These are phyloP conservation scores for Zaprionus lachaisei DNA, from an alignment of 1,140 invertebrate genomes.

Conservation along the genomic window DNA sequence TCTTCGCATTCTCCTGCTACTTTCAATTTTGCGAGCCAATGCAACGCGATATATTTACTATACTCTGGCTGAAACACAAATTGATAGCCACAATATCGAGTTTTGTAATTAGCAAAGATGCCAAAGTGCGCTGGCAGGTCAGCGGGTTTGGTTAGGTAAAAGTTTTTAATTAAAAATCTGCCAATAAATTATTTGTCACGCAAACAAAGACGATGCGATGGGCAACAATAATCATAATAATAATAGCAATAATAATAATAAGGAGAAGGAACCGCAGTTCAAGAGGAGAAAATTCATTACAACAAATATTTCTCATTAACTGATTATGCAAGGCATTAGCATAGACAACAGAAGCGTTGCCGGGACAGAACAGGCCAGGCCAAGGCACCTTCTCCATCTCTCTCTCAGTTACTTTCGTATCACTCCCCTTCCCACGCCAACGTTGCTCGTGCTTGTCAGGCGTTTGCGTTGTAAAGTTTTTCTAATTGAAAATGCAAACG, in stretches of 20 bases:
- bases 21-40: neutral
- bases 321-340: slow-evolving; percentile 77
- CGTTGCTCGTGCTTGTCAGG: slow-evolving; percentile 70
- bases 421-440: neutral
- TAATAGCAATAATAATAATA: slow-evolving; percentile 44
- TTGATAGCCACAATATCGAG: slow-evolving; percentile 59
- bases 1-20: neutral
- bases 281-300: slow-evolving; percentile 79
- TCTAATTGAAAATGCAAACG: slow-evolving; percentile 82
- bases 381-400: neutral
- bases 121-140: neutral
- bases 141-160: slow-evolving; percentile 13
- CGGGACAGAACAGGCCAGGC: slow-evolving; percentile 23
- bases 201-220: slow-evolving; percentile 39
- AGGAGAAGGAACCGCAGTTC: slow-evolving; percentile 44
- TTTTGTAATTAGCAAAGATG: slow-evolving; percentile 36
- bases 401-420: neutral
- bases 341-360: slow-evolving; percentile 62
- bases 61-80: slow-evolving; percentile 49
- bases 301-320: slow-evolving; percentile 82
- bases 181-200: slow-evolving; percentile 78
- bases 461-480: slow-evolving; percentile 76
- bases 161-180: slow-evolving; percentile 81
- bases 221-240: slow-evolving; percentile 13
- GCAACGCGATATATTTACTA: slow-evolving; percentile 11